These are phyloP conservation scores for Dallia pectoralis DNA, from an alignment of 2,797 vertebrate species.

Conservation along the genomic window DNA sequence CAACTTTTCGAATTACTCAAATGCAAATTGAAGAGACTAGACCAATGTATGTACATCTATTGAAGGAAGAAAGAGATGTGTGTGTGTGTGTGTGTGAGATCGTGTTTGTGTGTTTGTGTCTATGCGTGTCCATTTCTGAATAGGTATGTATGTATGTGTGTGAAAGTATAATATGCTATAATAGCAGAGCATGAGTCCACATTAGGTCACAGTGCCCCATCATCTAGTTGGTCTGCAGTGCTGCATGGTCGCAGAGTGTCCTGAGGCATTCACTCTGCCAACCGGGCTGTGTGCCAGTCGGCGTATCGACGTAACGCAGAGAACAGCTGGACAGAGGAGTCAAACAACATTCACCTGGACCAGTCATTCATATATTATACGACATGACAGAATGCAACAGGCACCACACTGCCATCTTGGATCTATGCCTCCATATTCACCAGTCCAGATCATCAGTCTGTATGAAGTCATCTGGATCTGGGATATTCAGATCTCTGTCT, in stretches of 20 bases:
- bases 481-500: too few species aligned
- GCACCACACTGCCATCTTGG: too few species aligned
- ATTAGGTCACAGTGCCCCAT: constrained; percentile 68
- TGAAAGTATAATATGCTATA: constrained; percentile 47
- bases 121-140: neutral
- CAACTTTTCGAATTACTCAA: constrained; percentile 17
- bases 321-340: neutral
- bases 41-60: constrained; percentile 17
- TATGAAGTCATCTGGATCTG: too few species aligned
- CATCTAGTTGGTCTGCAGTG: constrained; percentile 65
- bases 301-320: constrained; percentile 31
- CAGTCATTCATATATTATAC: neutral
- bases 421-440: too few species aligned
- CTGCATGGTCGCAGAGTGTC: constrained; percentile 59
- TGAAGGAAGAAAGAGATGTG: neutral
- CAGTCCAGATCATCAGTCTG: too few species aligned
- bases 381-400: neutral
- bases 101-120: neutral
- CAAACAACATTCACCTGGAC: neutral
- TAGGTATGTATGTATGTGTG: neutral
- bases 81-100: neutral
- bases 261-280: constrained; percentile 60
- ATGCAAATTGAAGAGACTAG: constrained; percentile 31
- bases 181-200: constrained; percentile 70
- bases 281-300: constrained; percentile 4